These are phyloP conservation scores for Keiferia lycopersicella DNA, from an alignment of 2,888 invertebrate species.

Conservation along the genomic window DNA sequence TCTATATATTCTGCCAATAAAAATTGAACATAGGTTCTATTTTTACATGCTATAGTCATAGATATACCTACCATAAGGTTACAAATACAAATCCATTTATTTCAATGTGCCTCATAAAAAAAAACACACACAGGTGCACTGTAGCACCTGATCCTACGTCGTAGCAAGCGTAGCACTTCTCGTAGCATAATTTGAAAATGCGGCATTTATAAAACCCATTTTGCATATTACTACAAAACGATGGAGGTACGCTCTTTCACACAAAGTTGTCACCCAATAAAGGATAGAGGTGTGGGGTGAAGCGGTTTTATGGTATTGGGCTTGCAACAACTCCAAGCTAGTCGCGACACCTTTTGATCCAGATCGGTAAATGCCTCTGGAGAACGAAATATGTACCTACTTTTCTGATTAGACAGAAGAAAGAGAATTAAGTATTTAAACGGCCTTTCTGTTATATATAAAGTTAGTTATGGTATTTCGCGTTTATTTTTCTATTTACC, in stretches of 20 bases:
- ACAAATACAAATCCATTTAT: no score
- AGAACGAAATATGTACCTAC: no score
- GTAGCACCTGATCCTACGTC: neutral
- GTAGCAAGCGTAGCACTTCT: neutral
- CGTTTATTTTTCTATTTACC: neutral
- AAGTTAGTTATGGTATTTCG: neutral
- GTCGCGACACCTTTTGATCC: conserved; percentile 37
- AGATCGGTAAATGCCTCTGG: conserved; percentile 38
- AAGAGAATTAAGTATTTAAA: no score
- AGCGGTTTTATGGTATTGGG: conserved; percentile 39
- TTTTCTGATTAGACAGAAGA: no score
- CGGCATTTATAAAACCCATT: neutral
- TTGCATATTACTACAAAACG: neutral
- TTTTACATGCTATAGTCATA: no score
- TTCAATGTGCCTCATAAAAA: no score
- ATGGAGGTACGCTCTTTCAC: conserved; percentile 17
- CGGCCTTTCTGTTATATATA: neutral
- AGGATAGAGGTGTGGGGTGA: conserved; percentile 37
- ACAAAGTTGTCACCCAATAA: conserved; percentile 41
- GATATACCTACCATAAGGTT: no score
- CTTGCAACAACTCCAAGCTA: conserved; percentile 52
- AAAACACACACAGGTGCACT: no score
- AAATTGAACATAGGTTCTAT: no score
- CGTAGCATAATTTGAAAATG: neutral
- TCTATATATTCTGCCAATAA: no score